phyloP scores from a whole-genome alignment of 2,888 invertebrate species.

The Thalpophila matura region DNA sequence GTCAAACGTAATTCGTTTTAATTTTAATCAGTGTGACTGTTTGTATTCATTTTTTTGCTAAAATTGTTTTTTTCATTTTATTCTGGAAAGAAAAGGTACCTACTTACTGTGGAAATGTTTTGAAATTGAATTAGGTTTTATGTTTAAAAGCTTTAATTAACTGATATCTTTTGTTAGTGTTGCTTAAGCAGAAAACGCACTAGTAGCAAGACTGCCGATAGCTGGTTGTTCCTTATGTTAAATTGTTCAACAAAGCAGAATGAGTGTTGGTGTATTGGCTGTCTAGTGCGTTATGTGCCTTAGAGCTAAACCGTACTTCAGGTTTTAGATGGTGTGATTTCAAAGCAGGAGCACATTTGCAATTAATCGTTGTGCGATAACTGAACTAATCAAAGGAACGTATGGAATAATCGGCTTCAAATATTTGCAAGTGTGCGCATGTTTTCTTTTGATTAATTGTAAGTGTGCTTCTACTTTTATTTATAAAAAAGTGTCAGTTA shows the following conservation, averaged over 20 bases:
- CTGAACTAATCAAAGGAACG: too few relatives aligned
- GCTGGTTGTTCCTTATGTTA: background rate
- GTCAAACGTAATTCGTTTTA: slow-evolving; percentile 23
- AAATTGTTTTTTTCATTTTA: slow-evolving; percentile 42
- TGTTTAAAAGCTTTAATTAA: background rate
- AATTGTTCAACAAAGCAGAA: background rate
- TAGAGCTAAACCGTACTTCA: background rate
- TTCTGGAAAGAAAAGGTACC: background rate
- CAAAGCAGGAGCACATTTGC: too few relatives aligned
- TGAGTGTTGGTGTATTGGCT: background rate
- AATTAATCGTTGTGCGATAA: too few relatives aligned
- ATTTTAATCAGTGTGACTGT: slow-evolving; percentile 28
- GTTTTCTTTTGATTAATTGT: too few relatives aligned
- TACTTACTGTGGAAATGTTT: too few relatives aligned
- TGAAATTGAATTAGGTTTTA: background rate
- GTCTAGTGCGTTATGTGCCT: slow-evolving; percentile 27
- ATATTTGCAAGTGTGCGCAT: too few relatives aligned
- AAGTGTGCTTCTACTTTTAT: too few relatives aligned
- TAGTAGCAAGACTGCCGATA: background rate
- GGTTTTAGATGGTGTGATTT: slow-evolving; percentile 8
- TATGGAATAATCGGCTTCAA: too few relatives aligned
- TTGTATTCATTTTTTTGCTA: slow-evolving; percentile 28
- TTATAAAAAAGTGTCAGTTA: background rate
- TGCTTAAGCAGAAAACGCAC: background rate
- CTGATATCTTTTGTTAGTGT: slow-evolving; percentile 1